phyloP scores from a whole-genome alignment of 2,888 invertebrate genomes.

The Melinaea menophilus region DNA sequence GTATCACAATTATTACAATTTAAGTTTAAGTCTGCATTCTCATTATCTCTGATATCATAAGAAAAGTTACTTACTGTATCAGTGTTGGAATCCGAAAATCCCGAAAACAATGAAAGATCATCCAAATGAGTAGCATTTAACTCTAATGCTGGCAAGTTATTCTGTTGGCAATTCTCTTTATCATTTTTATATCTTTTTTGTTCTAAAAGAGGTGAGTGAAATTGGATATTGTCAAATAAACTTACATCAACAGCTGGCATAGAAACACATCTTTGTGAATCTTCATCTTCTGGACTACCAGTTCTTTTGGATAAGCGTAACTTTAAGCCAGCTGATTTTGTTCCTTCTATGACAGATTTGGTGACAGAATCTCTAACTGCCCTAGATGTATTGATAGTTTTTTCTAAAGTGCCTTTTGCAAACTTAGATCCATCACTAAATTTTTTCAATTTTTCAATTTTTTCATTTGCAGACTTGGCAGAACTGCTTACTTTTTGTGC shows the following conservation, averaged over 20 bases:
- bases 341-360: conserved; percentile 81
- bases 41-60: conserved; percentile 54
- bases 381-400: conserved; percentile 68
- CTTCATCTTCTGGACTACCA: conserved; percentile 41
- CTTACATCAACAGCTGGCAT: conserved; percentile 76
- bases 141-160: conserved; percentile 44
- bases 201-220: conserved; percentile 79
- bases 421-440: conserved; percentile 58
- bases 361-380: conserved; percentile 74
- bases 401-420: conserved; percentile 69
- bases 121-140: conserved; percentile 57
- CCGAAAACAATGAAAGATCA: conserved; percentile 61
- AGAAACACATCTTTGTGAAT: conserved; percentile 71
- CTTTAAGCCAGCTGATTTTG: conserved; percentile 76
- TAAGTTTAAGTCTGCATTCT: conserved; percentile 38
- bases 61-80: conserved; percentile 61
- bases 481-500: conserved; percentile 70
- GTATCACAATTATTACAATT: conserved; percentile 47
- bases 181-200: conserved; percentile 57
- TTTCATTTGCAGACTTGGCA: conserved; percentile 63
- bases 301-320: conserved; percentile 52
- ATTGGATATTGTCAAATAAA: conserved; percentile 81
- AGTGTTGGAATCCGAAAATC: conserved; percentile 59
- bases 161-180: conserved; percentile 28
- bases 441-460: conserved; percentile 55